Evolutionary conservation across 2,797 vertebrate genomes (phyloP), one percentile per base, ranked within the genome.

Genomic region (Masticophis lateralis): DNA sequence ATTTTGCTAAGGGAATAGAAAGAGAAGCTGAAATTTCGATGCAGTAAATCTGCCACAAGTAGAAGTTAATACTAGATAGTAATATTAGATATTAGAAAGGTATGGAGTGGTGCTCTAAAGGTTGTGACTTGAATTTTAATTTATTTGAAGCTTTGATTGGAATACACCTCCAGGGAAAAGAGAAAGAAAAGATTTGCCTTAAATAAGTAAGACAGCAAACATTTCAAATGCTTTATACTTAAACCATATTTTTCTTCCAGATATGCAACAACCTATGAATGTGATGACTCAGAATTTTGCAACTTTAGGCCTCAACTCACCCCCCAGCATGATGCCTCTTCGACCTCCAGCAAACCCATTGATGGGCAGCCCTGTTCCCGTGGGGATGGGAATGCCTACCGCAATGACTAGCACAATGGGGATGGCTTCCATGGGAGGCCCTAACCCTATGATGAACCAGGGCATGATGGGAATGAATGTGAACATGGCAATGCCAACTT

Each of bases 251-350:
- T n/a, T 12, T 13, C 53, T 55, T 57, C 12, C 27, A 93, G 99
- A 98, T 97, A 97, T 98, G 97, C 99, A 98, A 94, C 95, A 97
- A 87, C 98, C 98, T 3, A 92, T 98, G 97, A 98, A 97, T 97
- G 97, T 99, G 97, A 98, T 99, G 92, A 97, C 98, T 74, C 99
- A 99, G 96, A 99, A 98, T 97, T 99, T 99, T 93, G 98, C 98
- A 59, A 97, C 97, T 0, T 98, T 99, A 98, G 99, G 96, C 97
- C 97, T 99, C 96, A 98, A 95, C 97, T 97, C 98, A 43, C 98
- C 98, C 27, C 98, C 99, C 18, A 97, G 97, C 96, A 57, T 98
- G 93, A 90, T 98, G 95, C 92, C 98, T 57, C 97, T 97, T 96
- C 97, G 98, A 92, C 94, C 98, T 4, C 97, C 98, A 90, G 94